Evolutionary conservation across 2,888 invertebrate genomes (phyloP), one percentile per base, ranked within the genome.

Genomic region (Erannis defoliaria): DNA sequence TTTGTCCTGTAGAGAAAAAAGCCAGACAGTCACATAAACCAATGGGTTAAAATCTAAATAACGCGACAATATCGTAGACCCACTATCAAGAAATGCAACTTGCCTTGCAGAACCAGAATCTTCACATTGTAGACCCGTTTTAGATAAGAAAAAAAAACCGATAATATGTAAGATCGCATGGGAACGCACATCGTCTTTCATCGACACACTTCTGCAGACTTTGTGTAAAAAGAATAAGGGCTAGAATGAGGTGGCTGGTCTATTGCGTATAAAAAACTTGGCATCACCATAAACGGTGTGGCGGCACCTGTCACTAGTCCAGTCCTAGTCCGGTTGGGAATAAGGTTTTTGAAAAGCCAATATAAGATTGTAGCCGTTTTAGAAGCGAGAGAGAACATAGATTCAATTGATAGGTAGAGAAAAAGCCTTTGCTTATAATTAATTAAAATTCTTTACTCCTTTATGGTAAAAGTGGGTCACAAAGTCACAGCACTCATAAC

Each of bases 21-120:
- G 5, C 8, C 10, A 19, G 3, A 23, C 18, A n/a, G n/a, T n/a
- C n/a, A n/a, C n/a, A n/a, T 35, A 35, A 50, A 16, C n/a, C 6
- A n/a, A 23, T 10, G 14, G 19, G 10, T 48, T 21, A 35, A 49
- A 53, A 62, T 63, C 46, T 40, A 61, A 62, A 69, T 64, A 60
- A 67, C 61, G 58, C 61, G 48, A 50, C 55, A 56, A 64, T 67
- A 87, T 85, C 81, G 77, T 82, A 78, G 78, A 73, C 77, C 78
- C 75, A 84, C 81, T 84, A 86, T 88, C 81, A 76, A 81, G 79
- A 83, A 85, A 82, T 87, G 85, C 85, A 78, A 87, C 85, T 88
- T 83, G 81, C 81, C 88, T 89, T 86, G 91, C 88, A 84, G 88
- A 92, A 91, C 92, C 91, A 90, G 92, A 92, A 92, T 89, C 84